Conservation (phyloP, 2,888 invertebrate species). For the Ennomos fuscantarius region DNA sequence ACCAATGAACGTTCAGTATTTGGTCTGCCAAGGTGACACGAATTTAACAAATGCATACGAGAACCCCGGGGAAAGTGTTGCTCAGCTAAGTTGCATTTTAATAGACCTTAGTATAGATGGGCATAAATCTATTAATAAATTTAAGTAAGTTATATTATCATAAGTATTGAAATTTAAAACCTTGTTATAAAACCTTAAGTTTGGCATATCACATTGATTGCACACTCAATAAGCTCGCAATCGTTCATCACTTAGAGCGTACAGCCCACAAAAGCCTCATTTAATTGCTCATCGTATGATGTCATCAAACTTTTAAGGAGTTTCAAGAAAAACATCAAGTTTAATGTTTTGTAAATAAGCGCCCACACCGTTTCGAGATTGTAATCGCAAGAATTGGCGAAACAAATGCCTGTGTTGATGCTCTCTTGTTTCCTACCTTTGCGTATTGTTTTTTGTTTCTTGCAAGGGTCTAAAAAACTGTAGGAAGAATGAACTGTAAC, state of each 20-base stretch:
- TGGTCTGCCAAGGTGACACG: no score
- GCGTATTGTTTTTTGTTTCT: not conserved
- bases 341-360: conserved; percentile 24
- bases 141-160: no score
- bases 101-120: no score
- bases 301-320: conserved; percentile 26
- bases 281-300: conserved; percentile 23
- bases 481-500: no score
- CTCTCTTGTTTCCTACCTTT: not conserved
- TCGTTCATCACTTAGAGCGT: conserved; percentile 14
- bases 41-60: no score
- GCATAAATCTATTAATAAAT: no score
- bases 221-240: conserved; percentile 7
- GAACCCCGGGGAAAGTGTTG: no score
- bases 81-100: no score
- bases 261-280: conserved; percentile 17
- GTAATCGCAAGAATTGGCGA: conserved; percentile 1
- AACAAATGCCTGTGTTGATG: conserved; percentile 2
- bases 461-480: no score
- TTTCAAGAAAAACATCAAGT: conserved; percentile 20
- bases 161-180: no score
- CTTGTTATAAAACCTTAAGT: no score
- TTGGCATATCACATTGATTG: not conserved
- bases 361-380: conserved; percentile 16
- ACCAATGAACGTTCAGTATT: no score